Evolutionary conservation across 23 tunicate species (phyloP).

Genomic region (Halocynthia aurantium): DNA sequence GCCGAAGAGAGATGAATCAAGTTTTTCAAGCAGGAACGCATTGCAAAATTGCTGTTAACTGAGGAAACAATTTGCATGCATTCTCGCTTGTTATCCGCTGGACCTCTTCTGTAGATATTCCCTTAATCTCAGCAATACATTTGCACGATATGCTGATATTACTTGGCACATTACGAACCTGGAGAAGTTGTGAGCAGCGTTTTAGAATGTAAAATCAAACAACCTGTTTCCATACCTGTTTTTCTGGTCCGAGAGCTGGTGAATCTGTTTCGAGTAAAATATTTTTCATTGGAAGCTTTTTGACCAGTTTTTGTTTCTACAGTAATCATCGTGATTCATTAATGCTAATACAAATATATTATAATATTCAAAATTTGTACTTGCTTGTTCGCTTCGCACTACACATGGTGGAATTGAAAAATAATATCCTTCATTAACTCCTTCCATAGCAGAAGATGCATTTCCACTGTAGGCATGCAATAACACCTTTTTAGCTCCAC

Average conservation of each 20-base stretch:
- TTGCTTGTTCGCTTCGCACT: slow-evolving; percentile 69
- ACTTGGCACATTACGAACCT: slow-evolving; percentile 70
- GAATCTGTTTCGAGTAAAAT: slow-evolving; percentile 91
- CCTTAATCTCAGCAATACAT: slow-evolving; percentile 65
- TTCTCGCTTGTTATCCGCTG: slow-evolving; percentile 39
- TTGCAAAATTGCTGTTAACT: background rate
- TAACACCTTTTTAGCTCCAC: slow-evolving; percentile 53
- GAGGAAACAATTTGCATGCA: slow-evolving; percentile 54
- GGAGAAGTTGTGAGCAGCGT: background rate
- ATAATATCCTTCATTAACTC: slow-evolving; percentile 71
- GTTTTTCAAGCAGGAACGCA: no score
- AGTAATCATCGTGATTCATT: background rate
- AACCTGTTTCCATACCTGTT: slow-evolving; percentile 16
- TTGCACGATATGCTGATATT: slow-evolving; percentile 60
- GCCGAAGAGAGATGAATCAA: no score
- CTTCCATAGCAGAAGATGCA: slow-evolving; percentile 60
- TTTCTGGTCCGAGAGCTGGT: slow-evolving; percentile 71
- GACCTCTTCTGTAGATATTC: slow-evolving; percentile 43
- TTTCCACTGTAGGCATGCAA: slow-evolving; percentile 95
- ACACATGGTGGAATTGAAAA: slow-evolving; percentile 88
- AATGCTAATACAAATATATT: background rate
- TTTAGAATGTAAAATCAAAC: no score
- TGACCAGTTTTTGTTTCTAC: slow-evolving; percentile 82
- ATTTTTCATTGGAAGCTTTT: slow-evolving; percentile 61
- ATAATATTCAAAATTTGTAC: slow-evolving; percentile 1